phyloP scores from a whole-genome alignment of 1,140 invertebrate genomes.

The Cydia strobilella region DNA sequence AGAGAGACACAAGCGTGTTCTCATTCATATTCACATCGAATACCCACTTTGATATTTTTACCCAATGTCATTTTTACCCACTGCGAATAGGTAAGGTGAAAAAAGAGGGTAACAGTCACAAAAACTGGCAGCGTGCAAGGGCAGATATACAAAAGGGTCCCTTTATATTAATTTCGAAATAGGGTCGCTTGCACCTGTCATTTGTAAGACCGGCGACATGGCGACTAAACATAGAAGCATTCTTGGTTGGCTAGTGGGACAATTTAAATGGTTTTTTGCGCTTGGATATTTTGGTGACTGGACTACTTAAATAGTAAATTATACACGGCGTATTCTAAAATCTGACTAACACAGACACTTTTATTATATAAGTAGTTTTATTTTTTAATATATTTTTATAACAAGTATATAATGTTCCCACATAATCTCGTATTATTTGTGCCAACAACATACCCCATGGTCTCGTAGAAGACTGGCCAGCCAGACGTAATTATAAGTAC shows the following conservation, averaged over 20 bases:
- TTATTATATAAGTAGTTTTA: too few species aligned
- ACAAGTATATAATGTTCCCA: too few species aligned
- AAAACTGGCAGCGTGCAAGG: not conserved
- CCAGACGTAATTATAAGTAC: too few species aligned
- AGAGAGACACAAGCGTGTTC: not conserved
- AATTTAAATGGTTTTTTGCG: too few species aligned
- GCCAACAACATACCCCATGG: not conserved
- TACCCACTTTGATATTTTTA: not conserved
- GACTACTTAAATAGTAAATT: too few species aligned
- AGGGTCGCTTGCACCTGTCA: slow-evolving; percentile 3
- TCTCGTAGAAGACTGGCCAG: too few species aligned
- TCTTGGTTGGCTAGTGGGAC: too few species aligned
- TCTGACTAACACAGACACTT: too few species aligned
- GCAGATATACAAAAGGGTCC: slow-evolving; percentile 2
- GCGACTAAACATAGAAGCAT: not conserved
- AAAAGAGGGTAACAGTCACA: not conserved
- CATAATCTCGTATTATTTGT: too few species aligned
- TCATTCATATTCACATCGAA: not conserved
- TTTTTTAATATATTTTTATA: too few species aligned
- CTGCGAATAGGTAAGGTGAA: not conserved
- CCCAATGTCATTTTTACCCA: not conserved
- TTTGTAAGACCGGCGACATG: not conserved
- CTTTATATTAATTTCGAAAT: not conserved
- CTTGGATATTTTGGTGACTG: too few species aligned
- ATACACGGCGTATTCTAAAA: too few species aligned